Percentiles rank a stretch among this genome's conserved stretches.
phyloP scores from a whole-genome alignment of 1,140 invertebrate genomes.

The Steinernema feltiae region DNA sequence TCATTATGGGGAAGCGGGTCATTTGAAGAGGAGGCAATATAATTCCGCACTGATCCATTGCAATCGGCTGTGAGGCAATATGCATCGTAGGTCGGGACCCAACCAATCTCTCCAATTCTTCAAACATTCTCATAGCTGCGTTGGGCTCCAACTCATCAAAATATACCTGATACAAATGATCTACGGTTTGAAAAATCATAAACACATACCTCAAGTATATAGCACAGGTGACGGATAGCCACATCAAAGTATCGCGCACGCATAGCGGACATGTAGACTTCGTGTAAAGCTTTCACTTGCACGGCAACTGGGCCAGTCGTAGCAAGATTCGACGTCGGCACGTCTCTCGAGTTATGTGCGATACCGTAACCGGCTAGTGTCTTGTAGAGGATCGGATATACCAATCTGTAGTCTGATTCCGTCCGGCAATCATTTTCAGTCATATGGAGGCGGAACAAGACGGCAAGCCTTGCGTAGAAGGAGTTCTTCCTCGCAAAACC shows the following conservation, averaged over 20 bases:
- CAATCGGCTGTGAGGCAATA: conserved; percentile 41
- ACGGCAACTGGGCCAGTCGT: conserved; percentile 32
- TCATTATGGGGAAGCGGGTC: conserved; percentile 49
- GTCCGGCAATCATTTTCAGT: conserved; percentile 32
- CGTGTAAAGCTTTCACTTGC: conserved; percentile 55
- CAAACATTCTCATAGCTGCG: conserved; percentile 41
- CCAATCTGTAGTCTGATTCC: conserved; percentile 44
- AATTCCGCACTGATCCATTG: conserved; percentile 43
- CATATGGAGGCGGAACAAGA: conserved; percentile 52
- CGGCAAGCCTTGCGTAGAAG: conserved; percentile 51
- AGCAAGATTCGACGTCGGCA: not conserved
- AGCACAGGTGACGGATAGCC: conserved; percentile 55
- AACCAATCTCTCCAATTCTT: conserved; percentile 47
- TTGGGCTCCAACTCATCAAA: conserved; percentile 49
- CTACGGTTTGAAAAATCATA: not conserved
- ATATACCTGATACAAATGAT: conserved; percentile 43
- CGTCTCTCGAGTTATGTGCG: conserved; percentile 16
- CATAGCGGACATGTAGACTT: conserved; percentile 52
- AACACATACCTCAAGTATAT: conserved; percentile 46
- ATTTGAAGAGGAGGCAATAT: conserved; percentile 52
- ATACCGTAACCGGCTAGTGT: conserved; percentile 52
- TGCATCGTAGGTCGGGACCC: conserved; percentile 30
- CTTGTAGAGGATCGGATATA: conserved; percentile 52
- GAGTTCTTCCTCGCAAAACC: conserved; percentile 49
- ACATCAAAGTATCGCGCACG: conserved; percentile 47